phyloP scores from a whole-genome alignment of 2,797 vertebrate genomes.

The Vipera ursinii region DNA sequence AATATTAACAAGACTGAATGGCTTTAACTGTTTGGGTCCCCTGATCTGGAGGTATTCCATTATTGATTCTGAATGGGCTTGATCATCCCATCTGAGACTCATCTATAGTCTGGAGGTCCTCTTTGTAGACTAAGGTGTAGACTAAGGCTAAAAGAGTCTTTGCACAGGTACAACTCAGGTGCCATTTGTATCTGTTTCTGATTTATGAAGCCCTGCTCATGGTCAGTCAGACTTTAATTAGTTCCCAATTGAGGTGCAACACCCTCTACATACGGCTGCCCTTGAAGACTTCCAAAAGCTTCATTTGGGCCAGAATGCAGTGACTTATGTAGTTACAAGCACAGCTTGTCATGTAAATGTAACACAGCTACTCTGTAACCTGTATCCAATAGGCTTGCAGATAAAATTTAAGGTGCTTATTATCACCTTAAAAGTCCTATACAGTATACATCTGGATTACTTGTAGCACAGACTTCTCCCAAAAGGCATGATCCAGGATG shows the following conservation, averaged over 20 bases:
- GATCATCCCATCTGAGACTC: background rate
- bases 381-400: background rate
- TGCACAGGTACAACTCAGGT: too few relatives aligned
- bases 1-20: background rate
- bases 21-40: background rate
- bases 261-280: background rate
- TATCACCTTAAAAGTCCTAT: background rate
- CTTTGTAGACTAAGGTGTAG: too few relatives aligned
- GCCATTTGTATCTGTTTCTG: background rate
- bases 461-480: background rate
- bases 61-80: background rate
- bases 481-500: background rate
- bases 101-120: background rate
- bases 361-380: background rate
- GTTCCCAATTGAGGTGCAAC: background rate
- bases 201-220: background rate
- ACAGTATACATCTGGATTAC: background rate
- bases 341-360: background rate
- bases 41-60: background rate
- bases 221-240: background rate
- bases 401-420: background rate
- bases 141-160: too few relatives aligned
- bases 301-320: background rate
- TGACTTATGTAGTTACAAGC: too few relatives aligned
- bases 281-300: background rate